Conservation (phyloP, 2,797 vertebrate genomes). For the Channallabes apus region DNA sequence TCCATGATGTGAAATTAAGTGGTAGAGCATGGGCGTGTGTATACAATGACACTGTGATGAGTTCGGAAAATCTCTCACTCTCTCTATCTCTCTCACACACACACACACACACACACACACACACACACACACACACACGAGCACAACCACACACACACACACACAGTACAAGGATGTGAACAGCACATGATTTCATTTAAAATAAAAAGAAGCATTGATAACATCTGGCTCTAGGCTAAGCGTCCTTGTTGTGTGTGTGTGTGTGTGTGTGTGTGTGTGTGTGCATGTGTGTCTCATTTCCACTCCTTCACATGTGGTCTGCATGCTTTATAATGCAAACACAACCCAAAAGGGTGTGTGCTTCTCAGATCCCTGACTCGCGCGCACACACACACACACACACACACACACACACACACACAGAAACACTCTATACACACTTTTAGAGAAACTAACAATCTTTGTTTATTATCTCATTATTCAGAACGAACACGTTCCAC, state of each 20-base stretch:
- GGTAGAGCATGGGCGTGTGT: neutral
- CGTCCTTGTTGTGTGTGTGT: neutral
- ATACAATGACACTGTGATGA: neutral
- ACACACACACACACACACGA: too few relatives aligned
- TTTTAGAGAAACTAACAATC: neutral
- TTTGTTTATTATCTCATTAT: neutral
- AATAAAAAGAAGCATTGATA: neutral
- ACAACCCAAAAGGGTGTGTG: neutral
- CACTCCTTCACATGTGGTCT: conserved; percentile 12
- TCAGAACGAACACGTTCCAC: neutral
- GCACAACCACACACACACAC: neutral
- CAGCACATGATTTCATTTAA: neutral
- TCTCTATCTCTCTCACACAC: neutral
- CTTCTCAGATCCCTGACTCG: neutral
- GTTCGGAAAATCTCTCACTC: neutral
- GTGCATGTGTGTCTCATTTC: neutral
- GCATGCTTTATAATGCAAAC: neutral
- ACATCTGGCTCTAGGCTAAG: neutral
- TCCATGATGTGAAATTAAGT: neutral
- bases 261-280: neutral
- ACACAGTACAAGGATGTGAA: neutral
- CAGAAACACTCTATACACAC: neutral
- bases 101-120: neutral
- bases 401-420: too few relatives aligned
- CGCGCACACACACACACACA: too few relatives aligned